Percentiles rank a stretch among this genome's conserved stretches.
Evolutionary conservation across 2,113 vertebrate genomes (phyloP).

Genomic region (Neofelis nebulosa): DNA sequence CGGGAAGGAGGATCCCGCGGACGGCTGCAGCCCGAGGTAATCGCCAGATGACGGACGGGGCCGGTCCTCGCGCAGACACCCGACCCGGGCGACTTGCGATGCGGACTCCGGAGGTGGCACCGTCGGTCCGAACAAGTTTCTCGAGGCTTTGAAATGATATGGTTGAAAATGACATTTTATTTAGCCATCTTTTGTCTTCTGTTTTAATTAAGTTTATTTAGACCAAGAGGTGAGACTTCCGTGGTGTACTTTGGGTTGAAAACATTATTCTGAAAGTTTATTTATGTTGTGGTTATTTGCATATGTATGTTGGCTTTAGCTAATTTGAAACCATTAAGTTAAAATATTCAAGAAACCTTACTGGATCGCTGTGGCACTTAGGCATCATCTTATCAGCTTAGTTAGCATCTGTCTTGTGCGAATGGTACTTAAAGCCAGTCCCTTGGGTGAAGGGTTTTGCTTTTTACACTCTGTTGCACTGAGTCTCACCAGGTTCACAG

Average conservation of each 20-base stretch:
- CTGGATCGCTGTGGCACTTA: neutral
- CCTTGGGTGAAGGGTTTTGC: rapidly evolving
- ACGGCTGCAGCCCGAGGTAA: neutral
- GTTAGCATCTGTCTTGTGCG: neutral
- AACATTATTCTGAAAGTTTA: neutral
- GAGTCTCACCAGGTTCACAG: neutral
- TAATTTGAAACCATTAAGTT: neutral
- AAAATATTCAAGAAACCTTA: neutral
- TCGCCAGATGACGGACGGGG: rapidly evolving
- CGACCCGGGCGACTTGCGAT: rapidly evolving
- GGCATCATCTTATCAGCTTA: neutral
- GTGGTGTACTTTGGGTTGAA: neutral
- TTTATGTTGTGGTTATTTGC: neutral
- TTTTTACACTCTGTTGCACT: constrained; percentile 63
- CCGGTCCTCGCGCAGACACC: rapidly evolving
- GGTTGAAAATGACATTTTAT: neutral
- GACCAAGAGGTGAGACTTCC: neutral
- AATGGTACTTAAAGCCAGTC: neutral
- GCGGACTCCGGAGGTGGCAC: neutral
- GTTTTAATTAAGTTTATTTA: neutral
- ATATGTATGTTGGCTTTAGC: neutral
- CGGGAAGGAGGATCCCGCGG: neutral
- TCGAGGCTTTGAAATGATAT: neutral
- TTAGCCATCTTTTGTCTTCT: neutral
- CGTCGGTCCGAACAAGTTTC: neutral